Base-by-base conservation (phyloP, 2,113 vertebrate species). In the Neotragus moschatus region DNA sequence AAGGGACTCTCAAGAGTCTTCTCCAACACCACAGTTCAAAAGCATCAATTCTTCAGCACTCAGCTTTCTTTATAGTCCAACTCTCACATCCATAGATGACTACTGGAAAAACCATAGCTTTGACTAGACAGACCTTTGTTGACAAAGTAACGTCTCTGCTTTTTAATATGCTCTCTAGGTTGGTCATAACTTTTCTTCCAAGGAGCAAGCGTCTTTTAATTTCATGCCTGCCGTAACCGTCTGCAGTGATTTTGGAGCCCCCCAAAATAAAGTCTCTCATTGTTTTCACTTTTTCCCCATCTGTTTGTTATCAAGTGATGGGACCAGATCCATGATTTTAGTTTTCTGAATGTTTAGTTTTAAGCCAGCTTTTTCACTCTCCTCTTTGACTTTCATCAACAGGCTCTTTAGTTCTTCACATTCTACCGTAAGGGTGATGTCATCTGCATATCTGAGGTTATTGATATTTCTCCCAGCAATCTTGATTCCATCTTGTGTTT, bases 11-110 rank as follows among this genome's bases (percentile, higher is more conserved):
- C 28, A 33, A n/a, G 30, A 33, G 30, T 63, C 61, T 63, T n/a
- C 7, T 63, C 15, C 7, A 63, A 63, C 14, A 63, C 1, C 60
- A 63, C 0, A 63, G 30, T 63, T 63, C 60, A 63, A 63, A 63
- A 63, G 60, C 60, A 63, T 63, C 14, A 63, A 1, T 63, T 63
- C 60, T 63, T 33, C 0, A 0, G 60, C 1, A 0, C 30, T 63
- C 30, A 63, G 60, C 14, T 16, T 63, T 63, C 14, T 33, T 63
- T 15, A 16, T 3, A 63, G 30, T 63, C 30, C 30, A 63, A 1
- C 30, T 63, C 14, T 4, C 30, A 63, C 3, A 15, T 63, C 14
- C 60, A 63, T 63, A 63, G 14, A 63, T 3, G 60, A 63, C 60
- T 7, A 63, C 30, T 63, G 60, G 60, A 63, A 63, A 63, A 63